phyloP scores from a whole-genome alignment of 1,140 invertebrate species.

The Drosophila subobscura region DNA sequence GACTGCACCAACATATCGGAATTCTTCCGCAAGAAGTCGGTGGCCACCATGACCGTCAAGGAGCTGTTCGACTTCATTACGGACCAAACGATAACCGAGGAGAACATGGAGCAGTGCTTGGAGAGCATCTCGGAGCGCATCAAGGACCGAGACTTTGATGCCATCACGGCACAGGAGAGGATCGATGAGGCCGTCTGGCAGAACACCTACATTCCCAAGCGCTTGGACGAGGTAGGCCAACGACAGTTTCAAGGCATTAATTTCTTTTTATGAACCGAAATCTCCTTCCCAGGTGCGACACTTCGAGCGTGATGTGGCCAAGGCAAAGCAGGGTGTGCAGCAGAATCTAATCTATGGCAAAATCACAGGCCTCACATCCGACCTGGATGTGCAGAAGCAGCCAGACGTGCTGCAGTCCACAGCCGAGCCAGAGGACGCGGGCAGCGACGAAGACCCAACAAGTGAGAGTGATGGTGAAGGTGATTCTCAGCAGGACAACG shows the following conservation, averaged over 20 bases:
- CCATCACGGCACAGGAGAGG: constrained; percentile 88
- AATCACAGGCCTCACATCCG: constrained; percentile 91
- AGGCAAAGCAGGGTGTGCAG: constrained; percentile 90
- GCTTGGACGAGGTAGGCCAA: constrained; percentile 91
- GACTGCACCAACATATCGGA: constrained; percentile 97
- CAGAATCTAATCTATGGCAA: constrained; percentile 93
- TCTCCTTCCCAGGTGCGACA: constrained; percentile 88
- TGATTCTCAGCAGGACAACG: constrained; percentile 63
- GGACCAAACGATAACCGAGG: constrained; percentile 91
- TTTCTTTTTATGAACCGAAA: not conserved
- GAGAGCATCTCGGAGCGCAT: constrained; percentile 89
- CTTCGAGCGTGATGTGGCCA: constrained; percentile 93
- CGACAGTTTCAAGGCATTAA: not conserved
- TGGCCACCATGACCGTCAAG: constrained; percentile 94
- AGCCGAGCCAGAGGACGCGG: constrained; percentile 2
- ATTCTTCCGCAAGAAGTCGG: constrained; percentile 95
- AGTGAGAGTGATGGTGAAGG: constrained; percentile 83
- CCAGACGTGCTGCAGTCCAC: constrained; percentile 84
- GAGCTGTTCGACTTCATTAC: constrained; percentile 98
- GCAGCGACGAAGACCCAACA: constrained; percentile 79
- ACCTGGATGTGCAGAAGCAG: constrained; percentile 88
- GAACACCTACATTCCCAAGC: constrained; percentile 96
- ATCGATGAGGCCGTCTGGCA: constrained; percentile 96
- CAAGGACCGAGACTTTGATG: constrained; percentile 85
- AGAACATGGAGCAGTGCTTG: constrained; percentile 92